phyloP scores from a whole-genome alignment of 1,140 invertebrate genomes.

The Orchesella cincta region DNA sequence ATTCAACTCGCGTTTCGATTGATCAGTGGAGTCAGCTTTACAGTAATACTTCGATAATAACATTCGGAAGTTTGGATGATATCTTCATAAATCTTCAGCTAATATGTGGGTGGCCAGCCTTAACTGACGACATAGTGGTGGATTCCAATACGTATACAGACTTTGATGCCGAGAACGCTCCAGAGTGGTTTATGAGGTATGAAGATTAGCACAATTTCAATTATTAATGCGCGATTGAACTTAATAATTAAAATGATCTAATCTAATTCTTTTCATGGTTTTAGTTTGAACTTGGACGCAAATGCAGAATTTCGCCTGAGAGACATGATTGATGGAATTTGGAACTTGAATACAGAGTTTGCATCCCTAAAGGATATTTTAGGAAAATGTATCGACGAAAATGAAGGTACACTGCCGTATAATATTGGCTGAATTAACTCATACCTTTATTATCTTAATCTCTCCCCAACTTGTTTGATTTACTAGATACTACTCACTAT shows the following conservation, averaged over 20 bases:
- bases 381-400: slow-evolving; percentile 62
- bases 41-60: slow-evolving; percentile 35
- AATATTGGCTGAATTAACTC: no score
- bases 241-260: background rate
- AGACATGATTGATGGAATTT: slow-evolving; percentile 65
- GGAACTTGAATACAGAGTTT: slow-evolving; percentile 58
- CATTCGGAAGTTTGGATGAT: slow-evolving; percentile 51
- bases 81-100: slow-evolving; percentile 71
- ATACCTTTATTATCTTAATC: no score
- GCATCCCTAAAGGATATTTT: slow-evolving; percentile 62
- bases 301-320: slow-evolving; percentile 67
- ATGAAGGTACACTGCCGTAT: background rate
- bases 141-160: slow-evolving; percentile 85
- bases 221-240: no score
- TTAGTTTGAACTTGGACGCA: slow-evolving; percentile 59
- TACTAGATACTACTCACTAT: slow-evolving; percentile 52
- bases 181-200: no score
- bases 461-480: no score
- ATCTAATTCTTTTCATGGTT: no score
- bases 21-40: slow-evolving; percentile 1
- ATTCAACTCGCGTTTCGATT: background rate
- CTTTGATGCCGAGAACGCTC: slow-evolving; percentile 81
- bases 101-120: slow-evolving; percentile 81
- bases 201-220: no score
- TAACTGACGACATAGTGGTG: slow-evolving; percentile 81